Conservation (phyloP, 2,797 vertebrate genomes). For the Staurois parvus region DNA sequence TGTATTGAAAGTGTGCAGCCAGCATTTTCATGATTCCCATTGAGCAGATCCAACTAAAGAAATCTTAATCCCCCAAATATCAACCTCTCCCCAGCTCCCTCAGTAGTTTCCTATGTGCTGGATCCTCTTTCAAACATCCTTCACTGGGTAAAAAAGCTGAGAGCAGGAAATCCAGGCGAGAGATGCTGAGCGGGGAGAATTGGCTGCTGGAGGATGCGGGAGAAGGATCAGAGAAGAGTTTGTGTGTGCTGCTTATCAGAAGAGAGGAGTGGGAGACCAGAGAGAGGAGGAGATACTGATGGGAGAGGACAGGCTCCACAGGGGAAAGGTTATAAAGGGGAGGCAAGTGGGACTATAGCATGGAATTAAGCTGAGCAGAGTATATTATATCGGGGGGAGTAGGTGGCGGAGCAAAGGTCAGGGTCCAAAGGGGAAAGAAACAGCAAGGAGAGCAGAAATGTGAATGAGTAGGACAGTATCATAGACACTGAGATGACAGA, state of each 20-base stretch:
- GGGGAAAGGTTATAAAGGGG: not conserved
- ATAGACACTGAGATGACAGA: not conserved
- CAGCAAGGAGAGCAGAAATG: not conserved
- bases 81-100: slow-evolving; percentile 11
- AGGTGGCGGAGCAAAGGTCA: not conserved
- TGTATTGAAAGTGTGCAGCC: slow-evolving; percentile 12
- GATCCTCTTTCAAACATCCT: slow-evolving; percentile 54
- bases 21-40: slow-evolving; percentile 33
- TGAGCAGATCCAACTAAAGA: not conserved
- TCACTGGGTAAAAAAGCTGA: slow-evolving; percentile 52
- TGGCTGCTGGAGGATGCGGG: slow-evolving; percentile 22
- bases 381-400: too few species aligned
- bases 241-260: not conserved
- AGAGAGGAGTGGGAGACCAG: slow-evolving; percentile 1
- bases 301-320: not conserved
- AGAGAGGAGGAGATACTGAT: slow-evolving; percentile 14
- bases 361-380: not conserved
- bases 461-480: not conserved
- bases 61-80: slow-evolving; percentile 8
- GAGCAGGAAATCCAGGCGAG: slow-evolving; percentile 49
- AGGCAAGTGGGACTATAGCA: not conserved
- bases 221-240: slow-evolving; percentile 13
- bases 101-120: slow-evolving; percentile 28
- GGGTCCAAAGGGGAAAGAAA: not conserved
- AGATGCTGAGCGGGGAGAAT: slow-evolving; percentile 54